Evolutionary conservation across 2,888 invertebrate genomes (phyloP).

Genomic region (Galerucella pusilla): DNA sequence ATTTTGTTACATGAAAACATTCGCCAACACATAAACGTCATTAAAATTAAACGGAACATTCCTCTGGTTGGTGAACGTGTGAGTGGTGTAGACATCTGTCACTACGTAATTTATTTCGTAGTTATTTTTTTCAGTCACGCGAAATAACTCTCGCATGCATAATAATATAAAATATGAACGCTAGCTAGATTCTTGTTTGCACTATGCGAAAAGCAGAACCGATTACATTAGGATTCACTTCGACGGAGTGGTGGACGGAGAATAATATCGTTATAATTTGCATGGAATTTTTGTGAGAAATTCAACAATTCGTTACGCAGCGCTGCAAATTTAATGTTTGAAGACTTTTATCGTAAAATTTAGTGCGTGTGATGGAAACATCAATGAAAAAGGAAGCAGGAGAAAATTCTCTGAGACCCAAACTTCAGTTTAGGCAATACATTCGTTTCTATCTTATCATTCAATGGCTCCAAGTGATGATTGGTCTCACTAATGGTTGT

Average conservation of each 20-base stretch:
- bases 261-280: slow-evolving; percentile 7
- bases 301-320: neutral
- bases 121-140: slow-evolving; percentile 9
- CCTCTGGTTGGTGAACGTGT: slow-evolving; percentile 1
- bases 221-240: slow-evolving; percentile 8
- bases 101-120: slow-evolving; percentile 7
- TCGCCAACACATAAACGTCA: slow-evolving; percentile 5
- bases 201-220: slow-evolving; percentile 9
- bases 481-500: no score
- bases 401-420: no score
- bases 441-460: no score
- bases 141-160: slow-evolving; percentile 7
- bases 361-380: neutral
- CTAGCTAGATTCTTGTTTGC: neutral
- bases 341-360: neutral
- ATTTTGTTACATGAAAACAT: neutral
- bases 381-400: no score
- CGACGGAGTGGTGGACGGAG: neutral
- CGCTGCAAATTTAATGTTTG: neutral
- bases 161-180: slow-evolving; percentile 1
- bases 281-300: neutral
- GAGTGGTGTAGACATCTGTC: slow-evolving; percentile 9
- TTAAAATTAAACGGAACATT: slow-evolving; percentile 10
- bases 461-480: no score
- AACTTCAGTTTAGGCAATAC: no score